A percentile compares a stretch with the other conserved stretches of the same genome.
Conservation (phyloP, 2,113 vertebrate genomes). For the Synchiropus splendidus region DNA sequence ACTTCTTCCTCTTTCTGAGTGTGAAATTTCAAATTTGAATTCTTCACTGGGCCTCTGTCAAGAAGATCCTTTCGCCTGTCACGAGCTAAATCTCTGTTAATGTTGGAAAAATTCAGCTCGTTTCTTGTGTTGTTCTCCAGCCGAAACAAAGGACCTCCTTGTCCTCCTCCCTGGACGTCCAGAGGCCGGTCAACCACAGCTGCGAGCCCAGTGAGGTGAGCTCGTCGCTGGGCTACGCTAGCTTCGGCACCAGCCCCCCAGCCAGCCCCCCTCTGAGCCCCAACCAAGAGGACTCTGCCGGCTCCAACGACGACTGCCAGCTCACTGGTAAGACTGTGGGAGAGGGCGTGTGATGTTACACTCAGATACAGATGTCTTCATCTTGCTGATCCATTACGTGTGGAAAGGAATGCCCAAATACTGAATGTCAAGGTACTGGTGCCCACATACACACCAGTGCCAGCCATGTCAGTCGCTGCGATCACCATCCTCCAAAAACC, state of each 20-base stretch:
- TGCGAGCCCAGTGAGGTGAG: conserved; percentile 89
- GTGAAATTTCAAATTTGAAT: too few relatives aligned
- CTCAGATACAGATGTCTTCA: too few relatives aligned
- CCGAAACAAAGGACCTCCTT: conserved; percentile 92
- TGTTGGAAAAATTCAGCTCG: too few relatives aligned
- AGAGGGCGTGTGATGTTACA: not conserved
- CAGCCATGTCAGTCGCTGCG: not conserved
- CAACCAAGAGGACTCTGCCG: conserved; percentile 73
- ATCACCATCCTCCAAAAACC: not conserved
- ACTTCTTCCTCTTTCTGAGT: too few relatives aligned
- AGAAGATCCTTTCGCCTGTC: too few relatives aligned
- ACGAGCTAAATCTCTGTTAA: too few relatives aligned
- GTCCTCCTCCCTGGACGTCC: conserved; percentile 88
- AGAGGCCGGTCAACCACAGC: conserved; percentile 80
- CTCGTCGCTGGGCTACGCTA: conserved; percentile 80
- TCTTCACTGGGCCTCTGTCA: too few relatives aligned
- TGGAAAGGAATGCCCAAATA: too few relatives aligned
- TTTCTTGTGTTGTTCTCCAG: conserved; percentile 60
- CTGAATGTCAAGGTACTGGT: too few relatives aligned
- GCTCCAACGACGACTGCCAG: conserved; percentile 54
- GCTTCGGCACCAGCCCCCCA: conserved; percentile 78
- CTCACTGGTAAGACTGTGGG: conserved; percentile 52
- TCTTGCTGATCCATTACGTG: too few relatives aligned
- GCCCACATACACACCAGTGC: too few relatives aligned
- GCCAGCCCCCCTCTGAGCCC: conserved; percentile 77